Evolutionary conservation across 2,113 vertebrate genomes (phyloP).

Genomic region (Parus major): DNA sequence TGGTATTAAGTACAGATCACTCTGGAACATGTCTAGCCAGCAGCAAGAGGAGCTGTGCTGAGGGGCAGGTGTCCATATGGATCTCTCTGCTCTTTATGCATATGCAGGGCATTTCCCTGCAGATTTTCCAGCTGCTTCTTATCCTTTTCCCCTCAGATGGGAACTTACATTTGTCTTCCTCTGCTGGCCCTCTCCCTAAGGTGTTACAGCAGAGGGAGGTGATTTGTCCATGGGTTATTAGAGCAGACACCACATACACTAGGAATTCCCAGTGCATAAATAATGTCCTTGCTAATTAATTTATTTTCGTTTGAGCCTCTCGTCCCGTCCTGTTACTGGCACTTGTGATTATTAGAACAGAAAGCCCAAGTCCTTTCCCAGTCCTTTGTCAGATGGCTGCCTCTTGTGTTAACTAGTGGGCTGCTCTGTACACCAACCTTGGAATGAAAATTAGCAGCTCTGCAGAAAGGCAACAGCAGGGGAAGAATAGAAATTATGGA

Average conservation of each 20-base stretch:
- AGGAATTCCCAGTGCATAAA: slow-evolving; percentile 66
- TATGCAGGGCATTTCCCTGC: background rate
- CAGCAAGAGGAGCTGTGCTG: background rate
- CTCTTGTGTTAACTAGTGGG: background rate
- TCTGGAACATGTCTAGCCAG: background rate
- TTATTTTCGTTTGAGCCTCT: slow-evolving; percentile 49
- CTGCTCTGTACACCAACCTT: background rate
- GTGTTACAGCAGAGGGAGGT: background rate
- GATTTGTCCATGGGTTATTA: slow-evolving; percentile 51
- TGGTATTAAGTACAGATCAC: background rate
- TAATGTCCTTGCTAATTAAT: slow-evolving; percentile 68
- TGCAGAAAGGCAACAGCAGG: background rate
- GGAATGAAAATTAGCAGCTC: slow-evolving; percentile 27
- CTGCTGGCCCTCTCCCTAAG: background rate
- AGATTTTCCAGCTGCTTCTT: slow-evolving; percentile 17
- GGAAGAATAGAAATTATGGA: background rate
- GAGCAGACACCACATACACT: slow-evolving; percentile 44
- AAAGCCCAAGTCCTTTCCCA: background rate
- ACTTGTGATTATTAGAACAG: slow-evolving; percentile 31
- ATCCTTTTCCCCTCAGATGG: background rate
- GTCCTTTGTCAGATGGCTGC: slow-evolving; percentile 3
- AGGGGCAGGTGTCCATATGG: background rate
- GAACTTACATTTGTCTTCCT: background rate
- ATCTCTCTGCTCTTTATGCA: background rate
- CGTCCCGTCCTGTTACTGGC: background rate